These are phyloP conservation scores for Syngnathus rostellatus DNA, from an alignment of 2,797 vertebrate genomes.

Conservation along the genomic window DNA sequence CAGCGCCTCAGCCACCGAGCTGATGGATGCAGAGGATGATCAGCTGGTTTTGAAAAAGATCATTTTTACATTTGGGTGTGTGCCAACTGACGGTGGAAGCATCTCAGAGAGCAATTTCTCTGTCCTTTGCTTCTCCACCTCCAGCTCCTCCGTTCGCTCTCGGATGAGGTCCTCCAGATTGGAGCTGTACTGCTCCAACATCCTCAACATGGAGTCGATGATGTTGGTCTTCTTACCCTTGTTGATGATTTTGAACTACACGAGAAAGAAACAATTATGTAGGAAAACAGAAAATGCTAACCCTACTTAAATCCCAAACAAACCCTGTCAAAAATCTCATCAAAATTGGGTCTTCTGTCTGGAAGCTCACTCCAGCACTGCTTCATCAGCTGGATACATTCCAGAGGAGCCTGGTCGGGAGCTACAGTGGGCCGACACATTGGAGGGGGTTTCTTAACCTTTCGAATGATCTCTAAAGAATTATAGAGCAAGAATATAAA, in stretches of 20 bases:
- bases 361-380: slow-evolving; percentile 80
- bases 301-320: background rate
- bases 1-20: slow-evolving; percentile 85
- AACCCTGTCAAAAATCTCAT: slow-evolving; percentile 80
- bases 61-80: background rate
- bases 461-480: slow-evolving; percentile 73
- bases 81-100: slow-evolving; percentile 73
- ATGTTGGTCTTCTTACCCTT: slow-evolving; percentile 82
- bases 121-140: slow-evolving; percentile 77
- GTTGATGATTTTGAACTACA: slow-evolving; percentile 77
- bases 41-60: too few species aligned
- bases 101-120: slow-evolving; percentile 77
- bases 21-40: slow-evolving; percentile 28
- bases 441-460: slow-evolving; percentile 79
- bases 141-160: slow-evolving; percentile 76
- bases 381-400: slow-evolving; percentile 83
- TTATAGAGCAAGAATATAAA: background rate
- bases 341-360: slow-evolving; percentile 72
- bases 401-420: slow-evolving; percentile 78
- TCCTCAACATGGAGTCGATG: slow-evolving; percentile 78
- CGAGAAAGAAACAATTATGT: slow-evolving; percentile 2
- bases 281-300: background rate
- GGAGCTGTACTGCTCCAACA: slow-evolving; percentile 79
- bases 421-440: slow-evolving; percentile 79
- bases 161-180: slow-evolving; percentile 77